Conservation (phyloP, 2,888 invertebrate genomes). For the Phymatocera aterrima region DNA sequence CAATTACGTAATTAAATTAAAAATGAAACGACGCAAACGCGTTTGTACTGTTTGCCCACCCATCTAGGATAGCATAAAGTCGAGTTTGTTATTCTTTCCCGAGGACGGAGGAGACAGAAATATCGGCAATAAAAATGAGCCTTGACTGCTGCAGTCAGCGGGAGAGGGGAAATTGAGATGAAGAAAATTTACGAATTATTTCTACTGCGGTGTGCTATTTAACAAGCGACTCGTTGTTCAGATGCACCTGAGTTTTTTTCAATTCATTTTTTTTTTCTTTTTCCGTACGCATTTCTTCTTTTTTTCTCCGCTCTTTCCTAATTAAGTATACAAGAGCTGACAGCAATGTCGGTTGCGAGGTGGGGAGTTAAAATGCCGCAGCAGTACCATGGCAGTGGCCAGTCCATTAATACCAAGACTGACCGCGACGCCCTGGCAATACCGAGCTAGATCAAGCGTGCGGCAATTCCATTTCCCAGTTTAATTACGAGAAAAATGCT, state of each 20-base stretch:
- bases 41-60: background rate
- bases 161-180: background rate
- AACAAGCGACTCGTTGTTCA: background rate
- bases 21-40: background rate
- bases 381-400: constrained; percentile 13
- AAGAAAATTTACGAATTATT: background rate
- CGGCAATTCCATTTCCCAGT: constrained; percentile 8
- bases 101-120: background rate
- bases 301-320: background rate
- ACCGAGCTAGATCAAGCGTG: constrained; percentile 3
- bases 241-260: background rate
- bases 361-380: constrained; percentile 5
- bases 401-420: constrained; percentile 1
- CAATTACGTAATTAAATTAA: constrained; percentile 27
- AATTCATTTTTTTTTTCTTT: constrained; percentile 4
- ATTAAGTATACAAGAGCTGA: background rate
- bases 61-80: background rate
- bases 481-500: background rate
- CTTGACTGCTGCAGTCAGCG: background rate
- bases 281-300: background rate
- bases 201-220: background rate
- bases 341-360: background rate
- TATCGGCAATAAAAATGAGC: background rate
- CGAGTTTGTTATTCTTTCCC: background rate
- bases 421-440: constrained; percentile 28